Evolutionary conservation across 2,113 vertebrate species (phyloP).

Genomic region (Chionomys nivalis): DNA sequence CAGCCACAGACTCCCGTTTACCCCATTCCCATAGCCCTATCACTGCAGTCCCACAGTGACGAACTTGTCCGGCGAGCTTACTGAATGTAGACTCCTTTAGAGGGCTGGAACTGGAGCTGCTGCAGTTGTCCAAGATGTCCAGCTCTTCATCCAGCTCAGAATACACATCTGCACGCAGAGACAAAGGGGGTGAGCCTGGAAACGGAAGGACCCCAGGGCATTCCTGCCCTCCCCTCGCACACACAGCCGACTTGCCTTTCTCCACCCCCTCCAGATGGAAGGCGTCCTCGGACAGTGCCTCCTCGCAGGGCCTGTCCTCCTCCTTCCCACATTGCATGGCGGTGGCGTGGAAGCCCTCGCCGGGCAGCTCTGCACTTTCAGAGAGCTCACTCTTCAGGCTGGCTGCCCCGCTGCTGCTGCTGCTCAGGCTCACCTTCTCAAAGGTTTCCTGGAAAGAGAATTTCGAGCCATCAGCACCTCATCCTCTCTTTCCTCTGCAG

Average conservation of each 20-base stretch:
- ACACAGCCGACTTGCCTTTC: conserved; percentile 55
- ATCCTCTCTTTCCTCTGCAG: not conserved
- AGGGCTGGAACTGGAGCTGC: conserved; percentile 79
- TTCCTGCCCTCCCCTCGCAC: too few relatives aligned
- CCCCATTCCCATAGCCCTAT: not conserved
- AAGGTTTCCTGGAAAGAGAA: conserved; percentile 76
- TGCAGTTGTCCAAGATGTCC: conserved; percentile 76
- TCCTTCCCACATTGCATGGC: conserved; percentile 61
- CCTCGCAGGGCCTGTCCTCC: conserved; percentile 76
- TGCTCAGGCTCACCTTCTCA: conserved; percentile 80
- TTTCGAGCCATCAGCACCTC: not conserved
- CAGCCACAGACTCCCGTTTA: accelerated
- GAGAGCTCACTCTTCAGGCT: conserved; percentile 83
- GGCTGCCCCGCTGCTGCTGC: conserved; percentile 77
- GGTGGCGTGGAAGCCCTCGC: conserved; percentile 63
- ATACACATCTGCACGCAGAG: conserved; percentile 73
- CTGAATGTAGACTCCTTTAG: conserved; percentile 81
- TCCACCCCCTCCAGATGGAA: conserved; percentile 42
- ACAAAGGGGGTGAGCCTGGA: conserved; percentile 16
- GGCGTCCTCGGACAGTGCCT: conserved; percentile 74
- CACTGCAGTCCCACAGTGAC: not conserved
- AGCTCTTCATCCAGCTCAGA: conserved; percentile 85
- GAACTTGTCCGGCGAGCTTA: conserved; percentile 76
- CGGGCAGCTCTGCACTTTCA: conserved; percentile 68
- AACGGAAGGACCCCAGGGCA: accelerated